phyloP scores from a whole-genome alignment of 2,888 invertebrate species.

The Urechis unicinctus region DNA sequence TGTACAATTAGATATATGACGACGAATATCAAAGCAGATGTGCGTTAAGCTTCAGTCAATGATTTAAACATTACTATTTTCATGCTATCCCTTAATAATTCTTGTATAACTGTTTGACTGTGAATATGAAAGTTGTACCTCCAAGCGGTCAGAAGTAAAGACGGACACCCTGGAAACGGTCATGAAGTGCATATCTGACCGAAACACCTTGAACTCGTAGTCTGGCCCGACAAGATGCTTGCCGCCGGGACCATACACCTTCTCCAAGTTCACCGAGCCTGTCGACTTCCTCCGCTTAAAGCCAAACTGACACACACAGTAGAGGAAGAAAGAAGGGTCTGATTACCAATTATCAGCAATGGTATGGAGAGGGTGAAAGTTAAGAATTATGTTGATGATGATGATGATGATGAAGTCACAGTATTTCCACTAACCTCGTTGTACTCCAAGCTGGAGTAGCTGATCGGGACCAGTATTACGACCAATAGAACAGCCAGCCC shows the following conservation, averaged over 20 bases:
- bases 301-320: conserved; percentile 20
- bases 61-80: too few species aligned
- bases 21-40: too few species aligned
- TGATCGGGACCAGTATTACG: conserved; percentile 32
- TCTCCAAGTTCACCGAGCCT: conserved; percentile 27
- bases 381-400: too few species aligned
- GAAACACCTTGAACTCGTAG: conserved; percentile 33
- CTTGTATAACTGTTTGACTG: too few species aligned
- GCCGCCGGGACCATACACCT: conserved; percentile 32
- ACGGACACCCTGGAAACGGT: conserved; percentile 24
- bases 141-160: conserved; percentile 35
- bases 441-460: conserved; percentile 30
- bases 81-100: too few species aligned
- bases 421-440: conserved; percentile 32
- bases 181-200: conserved; percentile 30
- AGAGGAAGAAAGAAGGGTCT: too few species aligned
- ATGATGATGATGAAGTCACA: too few species aligned
- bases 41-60: too few species aligned
- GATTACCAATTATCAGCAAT: too few species aligned
- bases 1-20: too few species aligned
- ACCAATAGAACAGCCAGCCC: conserved; percentile 20
- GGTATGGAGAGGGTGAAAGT: too few species aligned
- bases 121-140: too few species aligned
- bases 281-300: conserved; percentile 35
- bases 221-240: conserved; percentile 36